These are phyloP conservation scores for Salvelinus namaycush DNA, from an alignment of 2,113 vertebrate species.

Conservation along the genomic window DNA sequence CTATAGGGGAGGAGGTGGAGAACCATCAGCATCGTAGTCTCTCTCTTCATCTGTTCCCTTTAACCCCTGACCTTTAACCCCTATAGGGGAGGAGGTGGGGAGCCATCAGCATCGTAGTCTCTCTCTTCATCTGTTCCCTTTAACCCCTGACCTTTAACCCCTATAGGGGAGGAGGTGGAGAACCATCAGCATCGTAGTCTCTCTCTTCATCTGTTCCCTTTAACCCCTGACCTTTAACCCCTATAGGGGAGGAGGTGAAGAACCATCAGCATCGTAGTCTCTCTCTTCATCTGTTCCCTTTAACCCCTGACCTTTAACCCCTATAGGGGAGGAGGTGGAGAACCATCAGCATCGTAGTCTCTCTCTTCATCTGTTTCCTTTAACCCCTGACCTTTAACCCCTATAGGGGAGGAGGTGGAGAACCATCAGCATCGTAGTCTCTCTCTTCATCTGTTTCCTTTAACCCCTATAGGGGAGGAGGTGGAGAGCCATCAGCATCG, in stretches of 20 bases:
- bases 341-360: constrained; percentile 39
- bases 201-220: constrained; percentile 96
- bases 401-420: constrained; percentile 92
- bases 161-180: constrained; percentile 93
- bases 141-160: too few species aligned
- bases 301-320: too few species aligned
- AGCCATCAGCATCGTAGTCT: constrained; percentile 91
- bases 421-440: constrained; percentile 94
- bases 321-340: too few species aligned
- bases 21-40: constrained; percentile 39
- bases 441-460: constrained; percentile 91
- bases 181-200: constrained; percentile 96
- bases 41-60: constrained; percentile 91
- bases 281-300: constrained; percentile 22
- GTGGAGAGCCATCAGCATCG: too few species aligned
- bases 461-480: constrained; percentile 83
- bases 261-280: constrained; percentile 66
- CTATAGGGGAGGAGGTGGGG: constrained; percentile 93
- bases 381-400: too few species aligned
- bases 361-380: constrained; percentile 91
- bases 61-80: too few species aligned
- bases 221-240: too few species aligned
- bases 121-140: constrained; percentile 90
- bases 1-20: too few species aligned
- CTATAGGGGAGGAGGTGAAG: too few species aligned